These are phyloP conservation scores for Caenorhabditis remanei DNA, from an alignment of 1,140 invertebrate genomes.

Conservation along the genomic window DNA sequence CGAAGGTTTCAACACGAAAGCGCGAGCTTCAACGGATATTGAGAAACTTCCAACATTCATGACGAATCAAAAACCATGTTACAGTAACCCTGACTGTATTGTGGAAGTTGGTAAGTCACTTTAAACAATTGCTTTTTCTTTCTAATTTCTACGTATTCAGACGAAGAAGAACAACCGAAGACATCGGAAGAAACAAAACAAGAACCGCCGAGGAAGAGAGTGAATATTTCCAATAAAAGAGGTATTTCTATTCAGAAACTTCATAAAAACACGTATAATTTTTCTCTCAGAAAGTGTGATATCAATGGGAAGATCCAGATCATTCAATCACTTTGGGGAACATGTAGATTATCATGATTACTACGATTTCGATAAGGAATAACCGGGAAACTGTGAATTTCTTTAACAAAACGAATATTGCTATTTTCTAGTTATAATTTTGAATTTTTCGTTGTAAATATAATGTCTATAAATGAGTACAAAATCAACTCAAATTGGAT, in stretches of 20 bases:
- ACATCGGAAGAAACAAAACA: neutral
- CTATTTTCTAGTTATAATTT: neutral
- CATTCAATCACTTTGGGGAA: slow-evolving; percentile 54
- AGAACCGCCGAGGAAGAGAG: slow-evolving; percentile 6
- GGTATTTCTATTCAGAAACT: neutral
- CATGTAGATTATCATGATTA: slow-evolving; percentile 12
- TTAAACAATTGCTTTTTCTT: neutral
- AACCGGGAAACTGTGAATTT: neutral
- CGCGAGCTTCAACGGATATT: slow-evolving; percentile 15
- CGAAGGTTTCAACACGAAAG: slow-evolving; percentile 8
- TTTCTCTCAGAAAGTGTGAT: slow-evolving; percentile 30
- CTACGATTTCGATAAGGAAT: slow-evolving; percentile 33
- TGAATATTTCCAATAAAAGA: slow-evolving; percentile 21
- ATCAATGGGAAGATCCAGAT: slow-evolving; percentile 44
- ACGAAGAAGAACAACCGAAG: neutral
- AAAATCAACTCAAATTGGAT: neutral
- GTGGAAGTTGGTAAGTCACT: slow-evolving; percentile 31
- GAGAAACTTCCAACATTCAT: slow-evolving; percentile 5
- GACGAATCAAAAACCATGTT: slow-evolving; percentile 17
- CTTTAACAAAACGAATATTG: neutral
- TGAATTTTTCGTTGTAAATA: neutral
- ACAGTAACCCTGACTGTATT: slow-evolving; percentile 44
- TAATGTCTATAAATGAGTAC: slow-evolving; percentile 17
- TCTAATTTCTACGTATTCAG: neutral
- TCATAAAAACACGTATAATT: neutral